Evolutionary conservation across 2,113 vertebrate species (phyloP), one percentile per base, ranked within the genome.

Genomic region (Strix uralensis): DNA sequence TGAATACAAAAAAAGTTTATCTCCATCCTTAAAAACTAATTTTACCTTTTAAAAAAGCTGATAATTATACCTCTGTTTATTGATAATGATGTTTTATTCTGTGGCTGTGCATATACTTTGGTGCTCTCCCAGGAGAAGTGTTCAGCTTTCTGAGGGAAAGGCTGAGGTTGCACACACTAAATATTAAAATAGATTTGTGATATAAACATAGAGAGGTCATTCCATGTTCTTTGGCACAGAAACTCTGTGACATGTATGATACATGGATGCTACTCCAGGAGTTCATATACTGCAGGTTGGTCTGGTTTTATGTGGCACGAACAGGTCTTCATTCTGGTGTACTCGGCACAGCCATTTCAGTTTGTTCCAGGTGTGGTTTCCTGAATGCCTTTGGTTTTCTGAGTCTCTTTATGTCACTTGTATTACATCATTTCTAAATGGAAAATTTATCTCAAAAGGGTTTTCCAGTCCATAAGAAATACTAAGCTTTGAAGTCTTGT

Each of bases 161-260:
- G 13, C 22, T 82, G 36, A 77, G 27, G 11, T 32, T 42, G 17
- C 55, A 5, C 42, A 13, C 14, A 2, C 10, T 61, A 15, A 77
- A 67, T 66, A 44, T 40, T 61, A 36, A 42, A 82, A 19, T 5
- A 78, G 13, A n/a, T 72, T 52, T 34, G 13, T 4, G 4, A 8
- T 44, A 15, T 4, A 29, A 77, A 49, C 7, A 47, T 47, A 51
- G 63, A 86, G 47, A 62, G 13, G 4, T 29, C 10, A 4, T 81
- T 59, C 42, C 13, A 1, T 36, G 15, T 19, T 38, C 15, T 62
- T 49, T 65, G 38, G 26, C 18, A 5, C 15, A 55, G 36, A 71
- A 23, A 9, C 11, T 75, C 29, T 9, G 8, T 0, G 2, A 6
- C 10, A 7, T 4, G 0, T 5, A 5, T 14, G 71, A 58, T 26